Percentiles rank a stretch among this genome's conserved stretches.
These are phyloP conservation scores for Lasioglossum baleicum DNA, from an alignment of 1,140 invertebrate species.

Conservation along the genomic window DNA sequence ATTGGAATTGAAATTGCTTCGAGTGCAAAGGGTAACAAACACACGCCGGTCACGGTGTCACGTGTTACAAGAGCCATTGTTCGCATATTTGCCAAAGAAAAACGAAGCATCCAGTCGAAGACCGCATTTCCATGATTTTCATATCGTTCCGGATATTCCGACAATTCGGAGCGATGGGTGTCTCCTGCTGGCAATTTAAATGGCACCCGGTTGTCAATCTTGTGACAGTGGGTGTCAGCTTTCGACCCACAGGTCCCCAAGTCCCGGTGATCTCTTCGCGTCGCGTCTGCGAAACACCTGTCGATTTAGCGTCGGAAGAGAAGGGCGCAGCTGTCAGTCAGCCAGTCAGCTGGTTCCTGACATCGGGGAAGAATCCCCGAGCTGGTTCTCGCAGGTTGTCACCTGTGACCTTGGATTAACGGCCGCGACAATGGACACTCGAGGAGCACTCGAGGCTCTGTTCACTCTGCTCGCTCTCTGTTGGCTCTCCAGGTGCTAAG, in stretches of 20 bases:
- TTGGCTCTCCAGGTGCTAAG: not conserved
- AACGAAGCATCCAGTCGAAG: too few species aligned
- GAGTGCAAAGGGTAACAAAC: too few species aligned
- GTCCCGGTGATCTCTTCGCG: not conserved
- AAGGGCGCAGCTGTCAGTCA: not conserved
- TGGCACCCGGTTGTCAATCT: not conserved
- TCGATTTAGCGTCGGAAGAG: not conserved
- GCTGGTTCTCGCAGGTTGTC: too few species aligned
- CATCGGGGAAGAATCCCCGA: too few species aligned
- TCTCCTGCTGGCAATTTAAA: not conserved
- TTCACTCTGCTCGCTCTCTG: too few species aligned
- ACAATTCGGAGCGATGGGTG: not conserved
- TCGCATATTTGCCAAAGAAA: too few species aligned
- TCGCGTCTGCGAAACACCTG: not conserved
- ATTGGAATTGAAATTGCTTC: too few species aligned
- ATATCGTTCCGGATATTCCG: too few species aligned
- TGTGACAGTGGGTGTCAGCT: not conserved
- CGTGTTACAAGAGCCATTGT: too few species aligned
- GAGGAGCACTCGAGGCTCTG: not conserved
- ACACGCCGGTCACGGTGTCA: too few species aligned
- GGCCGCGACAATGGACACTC: not conserved
- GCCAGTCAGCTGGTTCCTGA: not conserved
- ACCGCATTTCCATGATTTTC: too few species aligned
- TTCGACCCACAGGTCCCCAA: not conserved
- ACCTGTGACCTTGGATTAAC: not conserved